Base-by-base conservation (phyloP, 2,113 vertebrate genomes). In the Empidonax alnorum region DNA sequence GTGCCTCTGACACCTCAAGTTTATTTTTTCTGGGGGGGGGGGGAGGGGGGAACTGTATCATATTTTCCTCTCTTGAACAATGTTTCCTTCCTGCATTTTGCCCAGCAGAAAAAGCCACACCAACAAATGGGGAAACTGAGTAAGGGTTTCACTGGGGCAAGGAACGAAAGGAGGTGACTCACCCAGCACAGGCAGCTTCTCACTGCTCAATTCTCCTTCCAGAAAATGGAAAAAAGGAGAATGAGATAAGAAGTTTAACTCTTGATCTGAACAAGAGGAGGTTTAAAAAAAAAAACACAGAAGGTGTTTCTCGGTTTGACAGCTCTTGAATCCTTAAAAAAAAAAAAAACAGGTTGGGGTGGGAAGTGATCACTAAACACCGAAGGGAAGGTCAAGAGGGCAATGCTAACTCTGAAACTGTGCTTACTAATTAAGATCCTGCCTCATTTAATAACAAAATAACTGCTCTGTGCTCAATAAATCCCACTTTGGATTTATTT, bases 51-150 rank as follows among this genome's bases (percentile, higher is more conserved):
- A 41, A 41, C 81, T 50, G 20, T 81, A 90, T 87, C 79, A 90
- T 44, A 86, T 81, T 96, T 97, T 97, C 94, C 96, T 90, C 61
- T 79, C 78, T 96, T 12, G 7, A 95, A 83, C 65, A 74, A 31
- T 24, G 41, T 81, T 94, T 90, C 90, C 83, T 88, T 77, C 84
- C 20, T 71, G 63, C 79, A 80, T 67, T 41, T 41, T 2, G 8
- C 83, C 65, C 82, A 72, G 88, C 66, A 94, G 66, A 94, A 96
- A 96, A 95, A 78, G 46, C 56, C 46, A 90, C 76, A 90, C 86
- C 95, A 96, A 96, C 83, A 96, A 94, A 84, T 87, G 96, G 90
- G 93, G 47, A 89, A 78, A 90, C 66, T 97, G 95, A 97, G 73
- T 95, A 96, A 96, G 75, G 14, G 76, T 61, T 88, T 94, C 92